phyloP scores from a whole-genome alignment of 2,797 vertebrate genomes.

The Botia almorhae region DNA sequence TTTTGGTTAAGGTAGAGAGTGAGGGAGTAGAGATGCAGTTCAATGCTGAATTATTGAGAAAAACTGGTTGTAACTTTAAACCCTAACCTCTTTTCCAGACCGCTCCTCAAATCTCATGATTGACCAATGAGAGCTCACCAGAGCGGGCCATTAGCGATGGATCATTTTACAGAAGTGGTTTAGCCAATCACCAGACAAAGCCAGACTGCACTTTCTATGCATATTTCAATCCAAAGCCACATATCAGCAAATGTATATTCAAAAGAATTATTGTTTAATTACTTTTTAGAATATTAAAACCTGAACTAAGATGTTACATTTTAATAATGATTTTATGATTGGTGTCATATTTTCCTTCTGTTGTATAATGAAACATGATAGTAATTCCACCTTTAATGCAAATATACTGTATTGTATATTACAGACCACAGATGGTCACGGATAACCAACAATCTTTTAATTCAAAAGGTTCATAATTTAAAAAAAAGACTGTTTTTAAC shows the following conservation, averaged over 20 bases:
- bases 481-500: not conserved
- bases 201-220: slow-evolving; percentile 53
- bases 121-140: slow-evolving; percentile 44
- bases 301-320: not conserved
- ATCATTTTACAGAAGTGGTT: slow-evolving; percentile 54
- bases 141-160: slow-evolving; percentile 46
- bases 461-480: not conserved
- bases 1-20: not conserved
- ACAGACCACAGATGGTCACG: not conserved
- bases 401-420: not conserved
- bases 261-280: not conserved
- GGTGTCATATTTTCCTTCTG: not conserved
- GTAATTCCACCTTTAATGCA: not conserved
- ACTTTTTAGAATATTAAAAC: not conserved
- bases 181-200: slow-evolving; percentile 64
- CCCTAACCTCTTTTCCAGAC: slow-evolving; percentile 78
- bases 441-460: slow-evolving; percentile 9
- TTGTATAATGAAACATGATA: slow-evolving; percentile 1
- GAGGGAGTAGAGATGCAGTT: not conserved
- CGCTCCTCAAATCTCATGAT: slow-evolving; percentile 79
- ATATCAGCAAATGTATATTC: slow-evolving; percentile 13
- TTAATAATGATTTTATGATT: not conserved
- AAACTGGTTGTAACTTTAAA: too few species aligned
- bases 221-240: slow-evolving; percentile 29
- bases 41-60: too few species aligned